Base-by-base conservation (phyloP, 2,797 vertebrate species). In the Jordanella pulchra region DNA sequence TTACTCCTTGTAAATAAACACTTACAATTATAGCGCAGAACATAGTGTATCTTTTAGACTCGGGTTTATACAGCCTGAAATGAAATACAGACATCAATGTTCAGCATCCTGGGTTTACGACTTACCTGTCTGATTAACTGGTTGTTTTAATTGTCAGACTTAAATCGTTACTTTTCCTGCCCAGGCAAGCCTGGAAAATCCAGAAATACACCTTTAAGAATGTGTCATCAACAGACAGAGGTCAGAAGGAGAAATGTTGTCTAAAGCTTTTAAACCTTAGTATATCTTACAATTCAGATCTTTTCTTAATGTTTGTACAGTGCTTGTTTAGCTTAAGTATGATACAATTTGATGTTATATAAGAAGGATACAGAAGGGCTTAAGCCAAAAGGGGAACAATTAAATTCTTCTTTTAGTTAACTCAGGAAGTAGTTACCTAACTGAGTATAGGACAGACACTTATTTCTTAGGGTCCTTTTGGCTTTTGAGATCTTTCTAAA, bases 21-120 rank as follows among this genome's bases (percentile, higher is more conserved):
- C 30, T 23, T 42, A 48, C 45, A 75, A 66, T 71, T 77, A 79
- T 73, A 82, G 75, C 61, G 73, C 10, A 10, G 71, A 80, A 71
- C 76, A 78, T 66, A 25, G 30, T 23, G 32, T 51, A 27, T 21
- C 54, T 42, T 39, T 17, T 13, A 54, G 65, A 76, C 18, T 27
- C 21, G 55, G 72, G 48, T 54, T 79, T 25, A 12, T 14, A 7
- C 5, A 47, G 51, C 13, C 23, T 42, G 23, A 51, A 25, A 30
- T 55, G 0, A 70, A 69, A 78, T 47, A 58, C n/a, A n/a, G 14
- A 23, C 39, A 23, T 17, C 4, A 65, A 9, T 27, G 3, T 30
- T 47, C 23, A 54, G 1, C 0, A 2, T 7, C 56, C 42, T 65
- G 67, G 65, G 73, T 81, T 73, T 50, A 50, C 14, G 9, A 48